A percentile compares a stretch with the other conserved stretches of the same genome.
Evolutionary conservation across 2,113 vertebrate species (phyloP).

Genomic region (Sturnira hondurensis): DNA sequence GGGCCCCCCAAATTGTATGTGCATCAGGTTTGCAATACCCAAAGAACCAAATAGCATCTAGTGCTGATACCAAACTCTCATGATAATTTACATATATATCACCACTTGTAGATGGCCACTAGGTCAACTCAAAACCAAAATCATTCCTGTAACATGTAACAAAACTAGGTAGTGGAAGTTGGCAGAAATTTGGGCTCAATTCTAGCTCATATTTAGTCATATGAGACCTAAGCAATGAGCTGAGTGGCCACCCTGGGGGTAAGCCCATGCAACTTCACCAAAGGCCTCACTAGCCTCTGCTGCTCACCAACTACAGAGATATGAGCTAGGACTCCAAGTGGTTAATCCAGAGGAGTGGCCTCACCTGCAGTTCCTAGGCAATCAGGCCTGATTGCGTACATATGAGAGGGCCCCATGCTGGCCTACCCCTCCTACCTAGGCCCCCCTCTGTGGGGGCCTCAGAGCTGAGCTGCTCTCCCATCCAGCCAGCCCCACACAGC

Average conservation of each 20-base stretch:
- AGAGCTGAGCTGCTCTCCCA: not conserved
- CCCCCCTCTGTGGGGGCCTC: fast-evolving
- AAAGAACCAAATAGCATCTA: not conserved
- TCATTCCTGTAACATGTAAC: not conserved
- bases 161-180: not conserved
- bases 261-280: not conserved
- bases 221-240: not conserved
- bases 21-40: not conserved
- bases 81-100: not conserved
- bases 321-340: not conserved
- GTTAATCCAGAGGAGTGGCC: not conserved
- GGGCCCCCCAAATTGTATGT: not conserved
- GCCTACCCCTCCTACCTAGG: not conserved
- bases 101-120: not conserved
- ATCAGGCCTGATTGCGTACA: not conserved
- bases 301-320: fast-evolving
- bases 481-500: not conserved
- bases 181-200: not conserved
- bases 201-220: not conserved
- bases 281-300: not conserved
- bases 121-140: not conserved
- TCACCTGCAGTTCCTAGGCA: not conserved
- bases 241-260: too few species aligned
- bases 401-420: fast-evolving
- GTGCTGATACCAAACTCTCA: not conserved